Base-by-base conservation (phyloP, 1,140 invertebrate genomes). In the Drosophila tristis region DNA sequence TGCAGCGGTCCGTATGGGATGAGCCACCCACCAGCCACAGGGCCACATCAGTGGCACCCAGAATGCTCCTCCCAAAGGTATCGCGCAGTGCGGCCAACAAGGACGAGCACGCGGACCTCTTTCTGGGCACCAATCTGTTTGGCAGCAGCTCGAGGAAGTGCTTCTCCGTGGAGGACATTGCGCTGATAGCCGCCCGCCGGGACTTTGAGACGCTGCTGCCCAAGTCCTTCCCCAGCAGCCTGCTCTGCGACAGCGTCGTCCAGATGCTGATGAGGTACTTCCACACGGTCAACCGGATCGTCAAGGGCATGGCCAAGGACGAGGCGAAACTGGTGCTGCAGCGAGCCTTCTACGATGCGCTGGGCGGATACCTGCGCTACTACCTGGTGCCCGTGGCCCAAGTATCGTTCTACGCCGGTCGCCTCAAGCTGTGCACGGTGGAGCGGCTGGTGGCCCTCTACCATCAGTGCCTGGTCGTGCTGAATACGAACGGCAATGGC, bases 401-500 rank as follows among this genome's bases (percentile, higher is more conserved):
- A 35, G 58, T 90, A 2, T 92, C 91, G 25, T 92, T 54, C 44
- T 92, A 92, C 39, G 91, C 86, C 1, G 91, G 91, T 0, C 59
- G 77, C 5, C 45, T 91, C 3, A 90, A 91, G 15, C 51, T 84
- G 0, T 65, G 61, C 15, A 80, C 78, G 2, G 60, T 79, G 43
- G 60, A 90, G 50, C 74, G 82, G 25, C n/a, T 92, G 44, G 56
- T 74, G 26, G 45, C 49, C 2, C 53, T 92, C 2, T 80, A 77
- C 56, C 58, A 76, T 2, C 73, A 91, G 53, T 90, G 89, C 43
- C 77, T 65, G 29, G 29, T 53, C 5, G 64, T 71, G 15, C 74
- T 92, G 4, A 92, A 92, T 39, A 92, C 91, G 2, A 90, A 91
- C 55, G 91, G 91, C 0, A 92, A 91, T 49, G 82, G 80, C 15